A percentile compares a stretch with the other conserved stretches of the same genome.
These are phyloP conservation scores for Xyrichtys novacula DNA, from an alignment of 2,797 vertebrate species.

Conservation along the genomic window DNA sequence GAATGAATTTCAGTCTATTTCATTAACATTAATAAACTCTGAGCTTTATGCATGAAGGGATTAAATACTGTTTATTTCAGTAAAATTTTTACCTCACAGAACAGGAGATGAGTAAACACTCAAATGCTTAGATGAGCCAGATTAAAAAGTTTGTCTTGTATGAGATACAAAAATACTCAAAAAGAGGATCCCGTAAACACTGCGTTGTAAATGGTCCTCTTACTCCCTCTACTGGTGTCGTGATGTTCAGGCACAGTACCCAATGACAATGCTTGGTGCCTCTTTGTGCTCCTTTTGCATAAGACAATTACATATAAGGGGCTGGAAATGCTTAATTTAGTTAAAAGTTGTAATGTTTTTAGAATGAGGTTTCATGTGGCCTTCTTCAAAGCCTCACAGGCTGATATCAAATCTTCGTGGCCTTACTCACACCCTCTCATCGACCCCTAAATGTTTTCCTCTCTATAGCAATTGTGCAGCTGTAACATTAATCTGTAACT, in stretches of 20 bases:
- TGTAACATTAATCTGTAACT: slow-evolving; percentile 52
- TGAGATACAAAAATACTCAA: not conserved
- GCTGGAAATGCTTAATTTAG: not conserved
- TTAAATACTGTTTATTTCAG: not conserved
- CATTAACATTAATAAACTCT: too few relatives aligned
- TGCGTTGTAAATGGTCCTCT: slow-evolving; percentile 34
- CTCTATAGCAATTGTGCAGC: slow-evolving; percentile 51
- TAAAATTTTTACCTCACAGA: not conserved
- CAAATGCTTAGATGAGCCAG: not conserved
- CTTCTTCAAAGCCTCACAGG: not conserved
- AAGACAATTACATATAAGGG: not conserved
- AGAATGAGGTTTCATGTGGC: not conserved
- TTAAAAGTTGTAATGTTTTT: not conserved
- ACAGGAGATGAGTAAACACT: not conserved
- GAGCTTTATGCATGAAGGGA: too few relatives aligned
- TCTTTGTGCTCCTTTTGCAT: too few relatives aligned
- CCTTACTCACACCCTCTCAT: slow-evolving; percentile 16
- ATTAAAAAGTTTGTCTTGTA: not conserved
- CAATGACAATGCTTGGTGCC: not conserved
- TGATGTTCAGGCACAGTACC: not conserved
- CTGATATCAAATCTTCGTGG: slow-evolving; percentile 8
- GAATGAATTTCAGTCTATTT: too few relatives aligned
- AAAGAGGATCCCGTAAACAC: not conserved
- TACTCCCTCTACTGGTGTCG: slow-evolving; percentile 69
- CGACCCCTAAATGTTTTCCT: slow-evolving; percentile 16